Evolutionary conservation across 2,888 invertebrate species (phyloP).

Genomic region (Hedya salicella): DNA sequence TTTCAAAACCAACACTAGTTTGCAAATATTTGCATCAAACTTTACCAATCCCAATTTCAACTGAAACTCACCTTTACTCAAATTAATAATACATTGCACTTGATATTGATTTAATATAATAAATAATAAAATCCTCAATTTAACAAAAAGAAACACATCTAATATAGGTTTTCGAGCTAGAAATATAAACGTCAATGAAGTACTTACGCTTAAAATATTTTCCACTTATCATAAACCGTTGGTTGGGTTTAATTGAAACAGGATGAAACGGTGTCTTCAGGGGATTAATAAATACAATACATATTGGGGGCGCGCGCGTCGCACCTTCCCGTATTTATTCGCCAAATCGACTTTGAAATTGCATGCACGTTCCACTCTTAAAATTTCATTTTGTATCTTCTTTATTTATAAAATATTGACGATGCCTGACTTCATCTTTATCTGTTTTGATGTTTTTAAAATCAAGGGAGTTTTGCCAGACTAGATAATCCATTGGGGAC

Average conservation of each 20-base stretch:
- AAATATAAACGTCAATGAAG: too few relatives aligned
- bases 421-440: conserved; percentile 16
- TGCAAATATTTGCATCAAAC: too few relatives aligned
- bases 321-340: conserved; percentile 42
- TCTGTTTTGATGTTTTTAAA: not conserved
- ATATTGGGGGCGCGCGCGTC: conserved; percentile 38
- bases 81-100: too few relatives aligned
- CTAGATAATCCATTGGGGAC: too few relatives aligned
- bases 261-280: conserved; percentile 38
- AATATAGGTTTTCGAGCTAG: too few relatives aligned
- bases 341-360: conserved; percentile 35
- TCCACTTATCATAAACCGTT: conserved; percentile 32
- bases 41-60: too few relatives aligned
- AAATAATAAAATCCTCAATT: too few relatives aligned
- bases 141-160: too few relatives aligned
- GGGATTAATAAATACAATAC: conserved; percentile 47
- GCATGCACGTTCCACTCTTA: conserved; percentile 28
- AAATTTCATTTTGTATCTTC: conserved; percentile 22
- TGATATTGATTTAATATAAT: too few relatives aligned
- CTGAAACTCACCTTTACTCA: too few relatives aligned
- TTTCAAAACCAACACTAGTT: too few relatives aligned
- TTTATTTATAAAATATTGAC: conserved; percentile 13
- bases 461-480: not conserved
- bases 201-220: too few relatives aligned
- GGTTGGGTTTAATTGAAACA: conserved; percentile 43